Base-by-base conservation (phyloP, 23 tunicate species). In the Trididemnum miniatum region DNA sequence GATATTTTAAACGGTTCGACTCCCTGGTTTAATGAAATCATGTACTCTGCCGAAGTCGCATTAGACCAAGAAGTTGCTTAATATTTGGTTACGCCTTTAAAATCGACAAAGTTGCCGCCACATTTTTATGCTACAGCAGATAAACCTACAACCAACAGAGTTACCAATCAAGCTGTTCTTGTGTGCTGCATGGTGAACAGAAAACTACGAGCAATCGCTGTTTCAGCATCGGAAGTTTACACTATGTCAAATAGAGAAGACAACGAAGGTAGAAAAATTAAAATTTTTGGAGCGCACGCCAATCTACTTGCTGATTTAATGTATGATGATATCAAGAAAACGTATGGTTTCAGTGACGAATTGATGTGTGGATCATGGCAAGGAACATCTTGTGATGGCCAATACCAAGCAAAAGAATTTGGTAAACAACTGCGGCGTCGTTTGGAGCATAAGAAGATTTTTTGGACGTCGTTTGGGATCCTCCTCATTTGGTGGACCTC, bases 91-190 rank as follows among this genome's bases (percentile, higher is more conserved):
- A n/a, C 71, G 20, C 30, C 30, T 9, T 20, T 64, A 5, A 7
- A 12, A 9, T 64, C 71, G 9, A 64, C 71, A 12, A 20, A 7
- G n/a, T 64, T 64, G 31, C 71, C 71, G 9, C 71, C 71, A 5
- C 71, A 64, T 64, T 64, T 64, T 28, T 64, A 64, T 64, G 71
- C 20, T 25, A 64, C 71, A 12, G 12, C 20, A 9, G 71, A 64
- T n/a, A 64, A 64, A 64, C 20, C 71, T 9, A 64, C 71, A 12
- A 12, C 71, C 31, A 64, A 28, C 15, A 64, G 71, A 64, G 20
- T 64, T 28, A 64, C 71, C 5, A 64, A 64, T 28, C 71, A 64
- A 28, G 71, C 71, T 7, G 20, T 64, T 20, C 9, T 64, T 12
- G 7, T 64, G n/a, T 25, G 30, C 31, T 9, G 9, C 12, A 64